Base-by-base conservation (phyloP, 1,140 invertebrate species). In the Tetragonula clypearis region DNA sequence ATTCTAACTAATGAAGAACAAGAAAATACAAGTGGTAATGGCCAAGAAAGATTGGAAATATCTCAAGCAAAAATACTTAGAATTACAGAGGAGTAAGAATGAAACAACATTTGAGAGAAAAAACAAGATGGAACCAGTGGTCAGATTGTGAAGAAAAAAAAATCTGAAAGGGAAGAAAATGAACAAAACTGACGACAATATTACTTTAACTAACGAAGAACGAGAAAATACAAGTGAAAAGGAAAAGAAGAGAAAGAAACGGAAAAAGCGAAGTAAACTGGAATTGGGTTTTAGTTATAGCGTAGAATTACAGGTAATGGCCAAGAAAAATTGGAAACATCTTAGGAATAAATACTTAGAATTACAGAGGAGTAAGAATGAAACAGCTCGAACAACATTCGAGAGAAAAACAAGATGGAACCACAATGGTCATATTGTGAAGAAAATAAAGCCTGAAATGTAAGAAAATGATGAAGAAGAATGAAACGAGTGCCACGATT, bases 281-380 rank as follows among this genome's bases (percentile, higher is more conserved):
- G 82, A 93, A 80, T 30, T 30, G 30, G 78, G 92, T 86, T 88
- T 94, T 91, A 91, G 95, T 35, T 95, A 90, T 91, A 88, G 88
- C 87, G 89, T 95, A 92, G 95, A 95, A 0, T 88, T 97, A 35
- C 96, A 96, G 94, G 93, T 97, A 8, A 94, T 97, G 90, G 94
- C 96, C 2, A 97, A 98, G 92, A 95, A 95, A 69, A 97, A 98
- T 91, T 99, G 98, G 98, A 98, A 98, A 93, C 95, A 96, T 72
- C 94, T 98, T 72, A 96, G 98, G 84, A 98, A 98, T 93, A 97
- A 97, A 90, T 99, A 99, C 92, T 95, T 98, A 41, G 96, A 97
- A 91, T 94, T 98, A 72, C 98, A 99, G 93, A 96, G 96, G 89
- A 96, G 96, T 79, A 97, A 97, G 89, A 98, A 30, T 98, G 96